Percentiles rank a stretch among this genome's conserved stretches.
phyloP scores from a whole-genome alignment of 1,140 invertebrate genomes.

The Lasioglossum baleicum region DNA sequence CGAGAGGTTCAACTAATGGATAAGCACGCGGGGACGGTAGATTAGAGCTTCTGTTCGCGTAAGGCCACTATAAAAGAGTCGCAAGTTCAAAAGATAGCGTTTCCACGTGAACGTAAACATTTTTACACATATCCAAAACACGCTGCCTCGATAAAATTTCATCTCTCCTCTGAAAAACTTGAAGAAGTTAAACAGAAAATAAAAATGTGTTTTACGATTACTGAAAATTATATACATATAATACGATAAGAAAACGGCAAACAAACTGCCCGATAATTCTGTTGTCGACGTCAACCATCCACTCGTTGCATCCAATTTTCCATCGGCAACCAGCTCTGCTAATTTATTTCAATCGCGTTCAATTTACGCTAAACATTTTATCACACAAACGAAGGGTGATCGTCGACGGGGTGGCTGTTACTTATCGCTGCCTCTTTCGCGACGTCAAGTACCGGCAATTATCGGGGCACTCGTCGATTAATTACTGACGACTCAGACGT shows the following conservation, averaged over 20 bases:
- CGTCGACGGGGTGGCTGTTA: not conserved
- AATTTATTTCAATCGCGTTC: conserved; percentile 18
- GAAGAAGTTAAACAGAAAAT: too few relatives aligned
- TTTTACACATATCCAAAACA: too few relatives aligned
- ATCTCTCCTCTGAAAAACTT: not conserved
- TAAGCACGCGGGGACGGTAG: conserved; percentile 23
- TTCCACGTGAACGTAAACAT: not conserved
- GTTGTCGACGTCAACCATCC: not conserved
- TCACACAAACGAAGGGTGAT: conserved; percentile 6
- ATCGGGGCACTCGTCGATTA: conserved; percentile 14
- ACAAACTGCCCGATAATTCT: too few relatives aligned
- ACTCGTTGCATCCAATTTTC: not conserved
- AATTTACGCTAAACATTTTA: conserved; percentile 20
- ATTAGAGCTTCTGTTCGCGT: not conserved
- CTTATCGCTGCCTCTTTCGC: not conserved
- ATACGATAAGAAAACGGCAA: too few relatives aligned
- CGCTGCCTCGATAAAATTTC: not conserved
- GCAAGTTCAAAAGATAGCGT: not conserved
- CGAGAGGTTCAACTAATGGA: conserved; percentile 14
- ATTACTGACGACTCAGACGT: conserved; percentile 6
- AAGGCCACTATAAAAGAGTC: not conserved
- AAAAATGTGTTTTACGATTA: too few relatives aligned
- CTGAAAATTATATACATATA: too few relatives aligned
- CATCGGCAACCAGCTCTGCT: not conserved
- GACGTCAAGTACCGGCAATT: not conserved